Base-by-base conservation (phyloP, 2,888 invertebrate genomes). In the Agrochola litura region DNA sequence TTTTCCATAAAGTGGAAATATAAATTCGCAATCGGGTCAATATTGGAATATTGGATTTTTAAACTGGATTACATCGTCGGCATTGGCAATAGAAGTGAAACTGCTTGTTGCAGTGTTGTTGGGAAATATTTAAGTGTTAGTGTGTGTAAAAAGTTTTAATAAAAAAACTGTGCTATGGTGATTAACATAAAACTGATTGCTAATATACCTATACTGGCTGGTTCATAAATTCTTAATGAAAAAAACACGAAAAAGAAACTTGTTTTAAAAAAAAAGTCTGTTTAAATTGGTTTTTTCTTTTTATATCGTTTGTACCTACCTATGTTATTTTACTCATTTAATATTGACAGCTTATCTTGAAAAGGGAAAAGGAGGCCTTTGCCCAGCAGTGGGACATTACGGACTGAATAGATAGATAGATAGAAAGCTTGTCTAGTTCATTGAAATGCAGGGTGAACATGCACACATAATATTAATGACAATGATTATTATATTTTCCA, bases 21-120 rank as follows among this genome's bases (percentile, higher is more conserved):
- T 74, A 79, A 84, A 74, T 61, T 84, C 41, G 49, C 67, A 61
- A 46, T 68, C 49, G 46, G 46, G 63, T 79, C 73, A 83, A 67
- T 63, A 70, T 63, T 73, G 83, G 65, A 61, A 68, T 66, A 70
- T 70, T 79, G 56, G 69, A 63, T 73, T 84, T 73, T 63, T 61
- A 22, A 84, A 79, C 63, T 67, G 16, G 46, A 67, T 70, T 82
- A 73, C 30, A 37, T 10, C 22, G 22, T 56, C 12, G 69, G 25
- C 69, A 12, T 37, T 63, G 41, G 70, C 66, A 54, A 63, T 46
- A 64, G 10, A 37, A 56, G 61, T 22, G 8, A 49, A 22, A 56
- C 54, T 30, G 43, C 49, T 54, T 6, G n/a, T 64, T 63, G 43
- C 49, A 76, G 19, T 16, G 1, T 37, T 49, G 2, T 60, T 54